phyloP scores from a whole-genome alignment of 2,888 invertebrate genomes.

The Plagodis pulveraria region DNA sequence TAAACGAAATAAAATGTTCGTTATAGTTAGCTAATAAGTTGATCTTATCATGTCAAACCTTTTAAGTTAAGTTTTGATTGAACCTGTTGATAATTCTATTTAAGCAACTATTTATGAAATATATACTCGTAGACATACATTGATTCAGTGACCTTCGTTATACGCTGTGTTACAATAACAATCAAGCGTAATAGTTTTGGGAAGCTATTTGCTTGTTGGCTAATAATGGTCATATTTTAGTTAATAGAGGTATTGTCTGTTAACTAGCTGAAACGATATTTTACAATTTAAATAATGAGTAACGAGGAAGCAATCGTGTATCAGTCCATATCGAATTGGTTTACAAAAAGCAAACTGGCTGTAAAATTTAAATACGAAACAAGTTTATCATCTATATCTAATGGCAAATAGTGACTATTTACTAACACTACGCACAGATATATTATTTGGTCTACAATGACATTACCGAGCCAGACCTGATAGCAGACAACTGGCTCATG shows the following conservation, averaged over 20 bases:
- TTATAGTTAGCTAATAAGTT: conserved; percentile 46
- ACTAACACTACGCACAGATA: too few relatives aligned
- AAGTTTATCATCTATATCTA: too few relatives aligned
- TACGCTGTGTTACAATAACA: conserved; percentile 25
- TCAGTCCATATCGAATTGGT: too few relatives aligned
- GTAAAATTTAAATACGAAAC: too few relatives aligned
- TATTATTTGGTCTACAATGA: too few relatives aligned
- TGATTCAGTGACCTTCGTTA: conserved; percentile 36
- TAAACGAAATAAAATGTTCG: conserved; percentile 24
- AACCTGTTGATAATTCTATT: conserved; percentile 56
- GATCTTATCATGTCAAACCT: conserved; percentile 57
- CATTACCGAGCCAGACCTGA: too few relatives aligned
- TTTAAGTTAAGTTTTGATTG: conserved; percentile 54
- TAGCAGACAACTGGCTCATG: too few relatives aligned
- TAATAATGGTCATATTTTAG: neutral
- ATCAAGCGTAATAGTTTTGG: neutral
- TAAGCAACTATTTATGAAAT: conserved; percentile 45
- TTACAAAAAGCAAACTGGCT: too few relatives aligned
- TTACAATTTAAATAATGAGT: too few relatives aligned
- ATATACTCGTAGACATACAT: conserved; percentile 12
- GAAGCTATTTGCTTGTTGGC: neutral
- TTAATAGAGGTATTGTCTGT: neutral
- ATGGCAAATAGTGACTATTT: too few relatives aligned
- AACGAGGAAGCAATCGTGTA: too few relatives aligned
- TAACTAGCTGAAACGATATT: too few relatives aligned